Evolutionary conservation across 92 coral and sea anemone species (phyloP).

Genomic region (Zoanthus sociatus): DNA sequence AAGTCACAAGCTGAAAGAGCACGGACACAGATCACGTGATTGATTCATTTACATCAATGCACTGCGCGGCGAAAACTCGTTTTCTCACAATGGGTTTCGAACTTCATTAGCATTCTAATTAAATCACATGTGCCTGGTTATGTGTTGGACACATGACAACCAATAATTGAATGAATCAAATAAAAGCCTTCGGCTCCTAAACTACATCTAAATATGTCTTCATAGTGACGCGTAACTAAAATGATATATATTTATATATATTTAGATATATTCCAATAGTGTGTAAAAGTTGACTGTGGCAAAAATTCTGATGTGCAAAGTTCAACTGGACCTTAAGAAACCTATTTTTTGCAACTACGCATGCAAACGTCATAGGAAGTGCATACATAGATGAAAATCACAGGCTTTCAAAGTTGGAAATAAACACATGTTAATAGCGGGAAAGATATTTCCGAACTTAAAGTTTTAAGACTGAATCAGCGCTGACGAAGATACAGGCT

Average conservation of each 20-base stretch:
- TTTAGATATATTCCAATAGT: not conserved
- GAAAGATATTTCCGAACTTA: no score
- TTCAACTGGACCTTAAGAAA: not conserved
- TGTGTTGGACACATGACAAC: constrained; percentile 27
- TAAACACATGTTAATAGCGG: no score
- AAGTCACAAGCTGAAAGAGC: not conserved
- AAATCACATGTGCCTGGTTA: constrained; percentile 19
- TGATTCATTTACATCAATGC: not conserved
- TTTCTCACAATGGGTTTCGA: not conserved
- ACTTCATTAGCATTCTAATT: not conserved
- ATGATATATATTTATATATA: constrained; percentile 9
- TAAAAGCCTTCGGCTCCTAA: constrained; percentile 19
- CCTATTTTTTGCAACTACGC: not conserved
- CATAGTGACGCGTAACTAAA: constrained; percentile 36
- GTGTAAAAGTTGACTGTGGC: constrained; percentile 23
- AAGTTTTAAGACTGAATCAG: no score
- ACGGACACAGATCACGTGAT: constrained; percentile 2
- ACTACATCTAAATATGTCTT: constrained; percentile 28
- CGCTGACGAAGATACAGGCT: no score
- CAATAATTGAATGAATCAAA: constrained; percentile 3
- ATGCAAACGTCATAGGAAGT: not conserved
- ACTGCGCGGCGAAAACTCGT: not conserved
- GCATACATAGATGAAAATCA: not conserved
- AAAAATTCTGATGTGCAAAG: not conserved
- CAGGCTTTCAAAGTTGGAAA: no score